Conservation (phyloP, 1,140 invertebrate species). For the Microplitis mediator region DNA sequence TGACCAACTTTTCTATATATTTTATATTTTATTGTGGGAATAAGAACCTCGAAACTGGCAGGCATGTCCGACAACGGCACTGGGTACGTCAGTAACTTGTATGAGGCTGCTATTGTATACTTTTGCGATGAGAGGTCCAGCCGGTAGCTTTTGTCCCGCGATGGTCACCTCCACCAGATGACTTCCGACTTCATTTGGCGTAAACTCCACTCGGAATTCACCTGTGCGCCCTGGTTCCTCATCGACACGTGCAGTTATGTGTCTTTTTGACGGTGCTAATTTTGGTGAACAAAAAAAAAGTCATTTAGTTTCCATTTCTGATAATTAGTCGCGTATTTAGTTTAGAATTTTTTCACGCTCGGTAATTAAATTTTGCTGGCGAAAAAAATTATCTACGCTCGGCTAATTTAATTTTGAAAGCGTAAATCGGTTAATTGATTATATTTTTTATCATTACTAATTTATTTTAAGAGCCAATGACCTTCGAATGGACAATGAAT, state of each 20-base stretch:
- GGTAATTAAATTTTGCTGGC: too few relatives aligned
- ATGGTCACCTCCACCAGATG: slow-evolving; percentile 88
- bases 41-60: slow-evolving; percentile 87
- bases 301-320: not conserved
- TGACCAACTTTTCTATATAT: not conserved
- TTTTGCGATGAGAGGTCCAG: slow-evolving; percentile 86
- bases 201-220: slow-evolving; percentile 87
- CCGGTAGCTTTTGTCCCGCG: slow-evolving; percentile 83
- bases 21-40: slow-evolving; percentile 26
- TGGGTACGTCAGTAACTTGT: slow-evolving; percentile 89
- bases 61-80: slow-evolving; percentile 88
- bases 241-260: slow-evolving; percentile 72
- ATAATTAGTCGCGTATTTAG: not conserved
- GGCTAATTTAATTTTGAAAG: too few relatives aligned
- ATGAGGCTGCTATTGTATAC: slow-evolving; percentile 92
- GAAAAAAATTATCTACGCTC: too few relatives aligned
- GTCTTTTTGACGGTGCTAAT: slow-evolving; percentile 72
- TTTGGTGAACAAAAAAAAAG: not conserved
- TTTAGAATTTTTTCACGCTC: not conserved
- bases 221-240: slow-evolving; percentile 77
- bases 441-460: too few relatives aligned
- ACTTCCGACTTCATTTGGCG: slow-evolving; percentile 88
- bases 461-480: too few relatives aligned
- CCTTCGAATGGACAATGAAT: too few relatives aligned
- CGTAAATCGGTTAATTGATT: too few relatives aligned